Evolutionary conservation across 2,113 vertebrate species (phyloP).

Genomic region (Charadrius vociferus): DNA sequence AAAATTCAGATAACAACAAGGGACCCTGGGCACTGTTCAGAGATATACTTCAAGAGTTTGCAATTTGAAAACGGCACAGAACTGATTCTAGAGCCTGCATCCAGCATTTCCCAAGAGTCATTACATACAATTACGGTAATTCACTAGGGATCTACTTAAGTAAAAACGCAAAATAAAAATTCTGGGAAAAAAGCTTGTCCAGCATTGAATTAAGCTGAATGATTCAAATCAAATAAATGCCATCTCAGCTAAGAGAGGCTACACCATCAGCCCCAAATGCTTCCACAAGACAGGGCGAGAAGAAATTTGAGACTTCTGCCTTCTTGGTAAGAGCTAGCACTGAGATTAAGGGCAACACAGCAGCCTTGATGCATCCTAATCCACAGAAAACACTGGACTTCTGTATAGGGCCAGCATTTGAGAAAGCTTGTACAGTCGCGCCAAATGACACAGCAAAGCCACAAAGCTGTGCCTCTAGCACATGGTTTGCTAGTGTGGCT

Average conservation of each 20-base stretch:
- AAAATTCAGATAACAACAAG: neutral
- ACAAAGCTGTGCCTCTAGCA: constrained; percentile 18
- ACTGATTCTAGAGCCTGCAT: neutral
- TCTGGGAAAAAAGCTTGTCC: neutral
- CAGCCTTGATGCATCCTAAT: neutral
- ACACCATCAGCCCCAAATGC: neutral
- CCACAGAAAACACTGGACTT: neutral
- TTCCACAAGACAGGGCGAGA: neutral
- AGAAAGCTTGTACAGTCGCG: neutral
- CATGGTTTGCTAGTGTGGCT: neutral
- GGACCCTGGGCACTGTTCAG: neutral
- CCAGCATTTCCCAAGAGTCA: neutral
- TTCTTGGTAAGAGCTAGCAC: neutral
- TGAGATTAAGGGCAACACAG: neutral
- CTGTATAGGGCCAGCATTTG: neutral
- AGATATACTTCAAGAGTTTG: neutral
- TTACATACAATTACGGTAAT: constrained; percentile 3
- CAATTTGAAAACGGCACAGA: neutral
- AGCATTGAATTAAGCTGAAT: constrained; percentile 14
- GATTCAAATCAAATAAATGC: constrained; percentile 13
- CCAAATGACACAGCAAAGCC: constrained; percentile 11
- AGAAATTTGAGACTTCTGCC: neutral
- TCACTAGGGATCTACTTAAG: constrained; percentile 39
- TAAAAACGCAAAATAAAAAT: constrained; percentile 7
- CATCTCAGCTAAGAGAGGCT: neutral